A percentile compares a stretch with the other conserved stretches of the same genome.
phyloP scores from a whole-genome alignment of 2,888 invertebrate genomes.

The Hanleya hanleyi region DNA sequence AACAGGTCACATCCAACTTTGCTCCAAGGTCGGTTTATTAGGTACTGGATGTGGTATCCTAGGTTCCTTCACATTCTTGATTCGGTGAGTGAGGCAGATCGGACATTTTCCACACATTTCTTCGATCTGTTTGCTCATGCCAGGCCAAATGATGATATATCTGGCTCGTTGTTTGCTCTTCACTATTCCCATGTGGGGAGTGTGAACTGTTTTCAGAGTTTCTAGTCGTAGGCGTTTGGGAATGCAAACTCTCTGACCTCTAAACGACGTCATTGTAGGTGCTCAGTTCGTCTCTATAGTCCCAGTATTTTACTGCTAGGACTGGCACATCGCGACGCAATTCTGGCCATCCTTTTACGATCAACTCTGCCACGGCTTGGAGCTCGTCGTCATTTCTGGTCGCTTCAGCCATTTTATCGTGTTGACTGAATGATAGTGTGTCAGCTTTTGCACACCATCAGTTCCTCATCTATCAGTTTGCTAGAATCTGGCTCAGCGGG shows the following conservation, averaged over 20 bases:
- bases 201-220: conserved; percentile 12
- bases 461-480: too few relatives aligned
- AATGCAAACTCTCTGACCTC: conserved; percentile 18
- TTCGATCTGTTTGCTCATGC: conserved; percentile 18
- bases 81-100: conserved; percentile 11
- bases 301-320: neutral
- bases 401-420: conserved; percentile 7
- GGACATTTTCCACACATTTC: conserved; percentile 10
- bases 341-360: conserved; percentile 13
- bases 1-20: conserved; percentile 26
- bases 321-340: neutral
- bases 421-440: conserved; percentile 11
- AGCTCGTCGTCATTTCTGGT: neutral
- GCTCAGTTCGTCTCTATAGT: conserved; percentile 9
- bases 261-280: conserved; percentile 12
- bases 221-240: conserved; percentile 17
- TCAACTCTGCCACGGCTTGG: neutral
- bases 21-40: conserved; percentile 9
- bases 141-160: conserved; percentile 1
- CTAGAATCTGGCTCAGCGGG: too few relatives aligned
- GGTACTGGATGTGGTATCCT: conserved; percentile 27
- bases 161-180: conserved; percentile 20
- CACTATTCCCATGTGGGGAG: conserved; percentile 14
- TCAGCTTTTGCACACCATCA: too few relatives aligned
- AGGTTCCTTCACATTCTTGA: conserved; percentile 16